Base-by-base conservation (phyloP, 2,797 vertebrate species). In the Monodelphis domestica region DNA sequence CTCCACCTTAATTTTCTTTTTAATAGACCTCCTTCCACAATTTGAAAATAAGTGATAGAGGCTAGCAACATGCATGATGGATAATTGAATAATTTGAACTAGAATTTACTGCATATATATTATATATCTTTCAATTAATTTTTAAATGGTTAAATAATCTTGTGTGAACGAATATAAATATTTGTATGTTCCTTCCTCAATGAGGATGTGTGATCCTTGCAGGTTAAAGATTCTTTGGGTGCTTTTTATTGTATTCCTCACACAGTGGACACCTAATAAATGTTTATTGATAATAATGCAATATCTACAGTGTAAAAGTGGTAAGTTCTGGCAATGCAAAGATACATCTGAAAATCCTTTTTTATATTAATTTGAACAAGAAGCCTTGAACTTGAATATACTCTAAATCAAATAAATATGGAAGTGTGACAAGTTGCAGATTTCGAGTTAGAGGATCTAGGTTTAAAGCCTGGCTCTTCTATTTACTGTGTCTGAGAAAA, bases 81-180 rank as follows among this genome's bases (percentile, higher is more conserved):
- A 28, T 52, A 88, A 52, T 5, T 53, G 29, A 70, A 78, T 33
- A 24, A 70, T 55, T 95, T 93, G 91, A 94, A n/a, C n/a, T n/a
- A n/a, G n/a, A n/a, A n/a, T n/a, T n/a, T 10, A 55, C 50, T 14
- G 14, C 30, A 91, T 51, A n/a, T n/a, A n/a, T n/a, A n/a, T n/a
- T n/a, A n/a, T n/a, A 78, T n/a, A 90, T 96, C 14, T 87, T 78
- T 30, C 63, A 50, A 9, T 45, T 45, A 26, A 50, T 24, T 45
- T 84, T 24, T 84, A 21, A 11, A 24, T 26, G 45, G 21, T 50
- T 84, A 50, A 78, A 38, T 78, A n/a, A 78, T 26, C 38, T 24
- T 84, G 10, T 50, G 50, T 26, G 38, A 84, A 11, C 21, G 24
- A 84, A 11, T 21, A 11, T 45, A 9, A 45, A 9, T 45, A 6